Evolutionary conservation across 2,113 vertebrate genomes (phyloP), one percentile per base, ranked within the genome.

Genomic region (Crocuta crocuta): DNA sequence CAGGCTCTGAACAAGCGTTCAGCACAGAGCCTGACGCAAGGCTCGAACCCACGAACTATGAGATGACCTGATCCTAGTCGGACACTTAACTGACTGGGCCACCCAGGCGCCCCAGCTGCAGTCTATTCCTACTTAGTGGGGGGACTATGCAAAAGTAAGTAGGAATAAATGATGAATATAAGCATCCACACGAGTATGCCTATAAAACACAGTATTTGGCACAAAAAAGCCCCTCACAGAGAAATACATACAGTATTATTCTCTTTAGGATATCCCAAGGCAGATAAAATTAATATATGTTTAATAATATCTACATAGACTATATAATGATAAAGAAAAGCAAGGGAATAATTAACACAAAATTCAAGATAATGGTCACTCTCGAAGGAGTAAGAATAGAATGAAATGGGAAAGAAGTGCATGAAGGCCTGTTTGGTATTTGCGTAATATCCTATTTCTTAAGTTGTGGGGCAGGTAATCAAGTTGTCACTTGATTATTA

Each of bases 221-320:
- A 31, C 21, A 31, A 70, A 96, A 79, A 63, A 70, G 4, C 0
- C 13, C n/a, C 39, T 95, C 28, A 33, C 10, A 70, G 23, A 81
- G 65, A 91, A 89, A 80, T 48, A 80, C 1, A 68, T 28, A 65
- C 0, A 21, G 21, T 58, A 71, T 95, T 88, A 91, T 33, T 87
- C 35, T 63, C 65, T 74, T 92, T 24, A 78, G 50, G 61, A 94
- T 82, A 53, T 71, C 79, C 43, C 91, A 71, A 93, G 89, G 74
- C 53, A 98, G 28, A 76, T 12, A 83, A 94, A 70, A 88, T 73
- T 85, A 73, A 45, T 68, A 31, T 58, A 74, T 68, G 28, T 73
- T 81, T 80, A 85, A 21, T 17, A 35, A 71, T n/a, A 89, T 35
- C 21, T 85, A 83, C n/a, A 58, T 76, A 93, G 55, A 92, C 1